Evolutionary conservation across 2,888 invertebrate species (phyloP).

Genomic region (Electrophaes corylata): DNA sequence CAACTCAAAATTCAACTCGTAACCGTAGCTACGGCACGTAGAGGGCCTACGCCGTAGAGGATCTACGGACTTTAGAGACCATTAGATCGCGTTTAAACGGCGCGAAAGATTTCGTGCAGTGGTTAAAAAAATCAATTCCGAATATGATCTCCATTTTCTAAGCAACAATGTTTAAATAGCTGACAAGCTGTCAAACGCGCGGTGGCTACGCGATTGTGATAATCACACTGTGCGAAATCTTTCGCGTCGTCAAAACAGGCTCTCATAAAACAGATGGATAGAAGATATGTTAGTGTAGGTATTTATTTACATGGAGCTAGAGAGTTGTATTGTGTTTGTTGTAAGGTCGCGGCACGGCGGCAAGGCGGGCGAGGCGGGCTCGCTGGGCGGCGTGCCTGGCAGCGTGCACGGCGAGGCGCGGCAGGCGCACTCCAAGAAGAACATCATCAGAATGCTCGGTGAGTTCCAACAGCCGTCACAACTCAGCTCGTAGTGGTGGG

Average conservation of each 20-base stretch:
- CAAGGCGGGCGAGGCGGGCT: conserved; percentile 68
- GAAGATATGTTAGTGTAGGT: too few species aligned
- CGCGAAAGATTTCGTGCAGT: too few species aligned
- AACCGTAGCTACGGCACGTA: conserved; percentile 15
- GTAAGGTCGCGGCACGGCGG: conserved; percentile 65
- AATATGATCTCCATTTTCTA: too few species aligned
- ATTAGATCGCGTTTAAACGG: too few species aligned
- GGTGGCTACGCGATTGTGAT: too few species aligned
- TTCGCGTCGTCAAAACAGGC: too few species aligned
- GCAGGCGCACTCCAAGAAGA: conserved; percentile 88
- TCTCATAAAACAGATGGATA: too few species aligned
- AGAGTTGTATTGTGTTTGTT: neutral
- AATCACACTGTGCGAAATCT: too few species aligned
- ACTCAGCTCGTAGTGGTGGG: too few species aligned
- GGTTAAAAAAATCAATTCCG: too few species aligned
- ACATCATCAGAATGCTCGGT: conserved; percentile 93
- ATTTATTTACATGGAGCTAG: neutral
- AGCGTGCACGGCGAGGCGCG: conserved; percentile 88
- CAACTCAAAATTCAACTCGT: conserved; percentile 5
- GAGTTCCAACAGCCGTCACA: conserved; percentile 47
- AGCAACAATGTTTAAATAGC: too few species aligned
- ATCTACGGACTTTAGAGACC: neutral
- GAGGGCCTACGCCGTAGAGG: neutral
- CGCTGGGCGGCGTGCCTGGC: conserved; percentile 81
- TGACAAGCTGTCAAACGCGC: too few species aligned